Base-by-base conservation (phyloP, 2,113 vertebrate genomes). In the Nesogale talazaci region DNA sequence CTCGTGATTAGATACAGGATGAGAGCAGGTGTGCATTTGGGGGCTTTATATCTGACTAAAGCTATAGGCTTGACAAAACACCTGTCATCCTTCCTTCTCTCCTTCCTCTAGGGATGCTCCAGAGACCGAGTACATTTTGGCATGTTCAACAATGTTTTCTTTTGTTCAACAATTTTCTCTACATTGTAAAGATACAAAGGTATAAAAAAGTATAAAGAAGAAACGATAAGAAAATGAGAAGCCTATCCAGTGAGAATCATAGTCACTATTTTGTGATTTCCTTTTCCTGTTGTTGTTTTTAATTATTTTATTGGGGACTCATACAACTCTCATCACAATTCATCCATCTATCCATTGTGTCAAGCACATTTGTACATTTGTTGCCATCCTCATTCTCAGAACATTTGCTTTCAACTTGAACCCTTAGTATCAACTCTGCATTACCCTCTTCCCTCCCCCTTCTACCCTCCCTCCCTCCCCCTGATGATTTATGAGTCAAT, bases 1-100 rank as follows among this genome's bases (percentile, higher is more conserved):
- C 77, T 82, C 46, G 79, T 1, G 40, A 27, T 3, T 77, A 36
- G 59, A 67, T 87, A 46, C 42, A 77, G 52, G 83, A 80, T 69
- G 88, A 92, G 46, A 90, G 76, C 90, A 96, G 85, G 80, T 95
- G 65, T 77, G 40, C 70, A 23, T 83, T 16, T 85, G 79, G 86
- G 85, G 67, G n/a, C 82, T 88, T 77, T 76, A 75, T 63, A 69
- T 57, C 52, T 86, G 83, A 77, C 69, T 83, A 56, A 87, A 84
- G 90, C 85, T 8, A 85, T 1, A 80, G 75, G 17, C 75, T 74
- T 90, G 65, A 88, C 67, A 31, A 93, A 93, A 56, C 83, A 80
- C 83, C 86, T 40, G n/a, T 75, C 85, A 38, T 29, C 29, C 56
- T n/a, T 29, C 29, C 56, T n/a, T 86, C 25, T 15, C n/a, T 84